Conservation (phyloP, 2,113 vertebrate genomes). For the Bos indicus region DNA sequence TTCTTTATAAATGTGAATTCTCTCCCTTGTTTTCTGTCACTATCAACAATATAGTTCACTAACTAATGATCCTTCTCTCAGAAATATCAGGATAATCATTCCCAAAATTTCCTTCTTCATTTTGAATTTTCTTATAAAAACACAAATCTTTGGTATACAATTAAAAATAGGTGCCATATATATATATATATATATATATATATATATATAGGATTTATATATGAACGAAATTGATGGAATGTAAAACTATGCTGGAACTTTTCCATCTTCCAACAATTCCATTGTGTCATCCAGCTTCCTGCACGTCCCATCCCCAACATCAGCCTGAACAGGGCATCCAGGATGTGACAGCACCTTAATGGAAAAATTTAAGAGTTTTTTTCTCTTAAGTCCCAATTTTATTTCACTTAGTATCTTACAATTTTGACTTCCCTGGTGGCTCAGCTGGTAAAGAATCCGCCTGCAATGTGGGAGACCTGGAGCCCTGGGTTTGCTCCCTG, state of each 20-base stretch:
- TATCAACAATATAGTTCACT: too few species aligned
- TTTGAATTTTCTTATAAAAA: neutral
- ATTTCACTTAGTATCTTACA: neutral
- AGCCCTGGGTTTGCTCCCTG: accelerated
- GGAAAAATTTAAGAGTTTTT: neutral
- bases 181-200: too few species aligned
- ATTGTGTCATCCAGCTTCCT: neutral
- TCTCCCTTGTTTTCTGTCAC: too few species aligned
- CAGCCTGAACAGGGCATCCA: neutral
- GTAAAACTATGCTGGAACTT: neutral
- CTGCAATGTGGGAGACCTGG: too few species aligned
- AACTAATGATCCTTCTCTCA: too few species aligned
- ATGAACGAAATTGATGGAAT: neutral
- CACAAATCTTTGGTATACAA: neutral
- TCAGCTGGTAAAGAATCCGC: too few species aligned
- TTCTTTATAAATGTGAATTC: too few species aligned
- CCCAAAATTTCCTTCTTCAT: neutral
- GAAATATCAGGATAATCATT: neutral
- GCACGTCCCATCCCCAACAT: neutral
- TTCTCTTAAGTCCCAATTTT: neutral
- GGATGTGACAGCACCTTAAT: neutral
- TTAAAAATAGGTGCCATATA: neutral
- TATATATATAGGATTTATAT: neutral
- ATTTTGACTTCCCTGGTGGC: neutral
- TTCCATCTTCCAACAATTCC: neutral